Conservation (phyloP, 30 jellyfish, hydroid and myxozoan genomes). For the Aurelia sp. region DNA sequence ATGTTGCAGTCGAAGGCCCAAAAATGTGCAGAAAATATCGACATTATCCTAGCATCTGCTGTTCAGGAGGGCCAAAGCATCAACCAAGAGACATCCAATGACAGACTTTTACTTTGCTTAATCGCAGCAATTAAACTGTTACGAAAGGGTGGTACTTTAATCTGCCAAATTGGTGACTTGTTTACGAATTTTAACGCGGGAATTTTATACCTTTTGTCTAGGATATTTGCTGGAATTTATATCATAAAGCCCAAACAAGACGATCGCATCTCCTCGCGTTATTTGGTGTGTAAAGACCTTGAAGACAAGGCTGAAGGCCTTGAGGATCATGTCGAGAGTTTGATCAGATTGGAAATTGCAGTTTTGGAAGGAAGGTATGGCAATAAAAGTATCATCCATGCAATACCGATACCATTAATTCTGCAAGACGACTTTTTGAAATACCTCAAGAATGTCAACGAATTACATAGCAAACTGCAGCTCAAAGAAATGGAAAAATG, state of each 20-base stretch:
- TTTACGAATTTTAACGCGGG: slow-evolving; percentile 65
- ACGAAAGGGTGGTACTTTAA: slow-evolving; percentile 39
- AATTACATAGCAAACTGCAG: slow-evolving; percentile 11
- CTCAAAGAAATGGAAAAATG: neutral
- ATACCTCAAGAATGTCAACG: slow-evolving; percentile 8
- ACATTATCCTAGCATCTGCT: slow-evolving; percentile 20
- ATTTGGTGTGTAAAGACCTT: slow-evolving; percentile 31
- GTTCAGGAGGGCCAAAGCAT: neutral
- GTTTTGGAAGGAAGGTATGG: neutral
- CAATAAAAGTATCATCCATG: slow-evolving; percentile 11
- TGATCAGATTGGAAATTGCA: neutral
- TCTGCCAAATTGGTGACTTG: slow-evolving; percentile 49
- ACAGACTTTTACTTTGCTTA: neutral
- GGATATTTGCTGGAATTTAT: slow-evolving; percentile 9
- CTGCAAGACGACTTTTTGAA: slow-evolving; percentile 7
- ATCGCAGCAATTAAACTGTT: slow-evolving; percentile 9
- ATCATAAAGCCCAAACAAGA: slow-evolving; percentile 2
- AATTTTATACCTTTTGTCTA: slow-evolving; percentile 30
- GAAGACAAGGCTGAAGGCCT: neutral
- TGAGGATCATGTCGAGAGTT: neutral
- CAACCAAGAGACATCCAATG: slow-evolving; percentile 37
- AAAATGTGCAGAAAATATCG: neutral
- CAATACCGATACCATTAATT: slow-evolving; percentile 10
- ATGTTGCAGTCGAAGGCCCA: neutral
- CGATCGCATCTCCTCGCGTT: neutral